Conservation (phyloP, 2,797 vertebrate genomes). For the Molothrus ater region DNA sequence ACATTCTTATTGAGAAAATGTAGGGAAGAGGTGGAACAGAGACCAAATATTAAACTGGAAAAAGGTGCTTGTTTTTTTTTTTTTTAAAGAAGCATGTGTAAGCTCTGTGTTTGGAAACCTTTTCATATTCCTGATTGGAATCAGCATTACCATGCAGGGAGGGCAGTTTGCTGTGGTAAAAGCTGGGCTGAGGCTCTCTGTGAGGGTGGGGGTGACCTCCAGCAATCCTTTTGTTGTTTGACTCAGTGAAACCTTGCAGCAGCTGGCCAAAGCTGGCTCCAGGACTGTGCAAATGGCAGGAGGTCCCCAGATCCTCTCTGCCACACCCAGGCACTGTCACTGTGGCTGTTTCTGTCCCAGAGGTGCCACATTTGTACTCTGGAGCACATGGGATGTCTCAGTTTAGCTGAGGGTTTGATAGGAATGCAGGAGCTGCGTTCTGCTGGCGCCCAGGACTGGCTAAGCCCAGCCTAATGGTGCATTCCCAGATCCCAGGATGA, state of each 20-base stretch:
- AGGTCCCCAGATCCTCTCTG: neutral
- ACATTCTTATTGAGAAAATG: conserved; percentile 39
- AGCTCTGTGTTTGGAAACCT: neutral
- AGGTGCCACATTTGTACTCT: accelerated
- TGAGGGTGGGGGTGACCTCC: neutral
- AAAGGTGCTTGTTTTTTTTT: neutral
- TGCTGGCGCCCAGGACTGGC: neutral
- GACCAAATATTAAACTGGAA: conserved; percentile 18
- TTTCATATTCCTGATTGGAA: neutral
- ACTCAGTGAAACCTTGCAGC: neutral
- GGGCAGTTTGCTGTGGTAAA: neutral
- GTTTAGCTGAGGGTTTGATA: neutral
- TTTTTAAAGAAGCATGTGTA: accelerated
- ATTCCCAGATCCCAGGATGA: neutral
- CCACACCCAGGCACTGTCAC: accelerated
- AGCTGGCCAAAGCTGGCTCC: neutral
- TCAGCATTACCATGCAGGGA: neutral
- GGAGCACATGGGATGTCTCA: neutral
- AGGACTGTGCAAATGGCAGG: neutral
- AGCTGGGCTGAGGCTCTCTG: neutral
- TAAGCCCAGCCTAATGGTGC: neutral
- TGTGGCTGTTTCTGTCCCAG: accelerated
- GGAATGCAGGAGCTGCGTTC: neutral
- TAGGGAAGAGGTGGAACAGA: conserved; percentile 13
- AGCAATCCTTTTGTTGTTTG: neutral